Evolutionary conservation across 1,140 invertebrate genomes (phyloP), one percentile per base, ranked within the genome.

Genomic region (Steinernema khuongi): DNA sequence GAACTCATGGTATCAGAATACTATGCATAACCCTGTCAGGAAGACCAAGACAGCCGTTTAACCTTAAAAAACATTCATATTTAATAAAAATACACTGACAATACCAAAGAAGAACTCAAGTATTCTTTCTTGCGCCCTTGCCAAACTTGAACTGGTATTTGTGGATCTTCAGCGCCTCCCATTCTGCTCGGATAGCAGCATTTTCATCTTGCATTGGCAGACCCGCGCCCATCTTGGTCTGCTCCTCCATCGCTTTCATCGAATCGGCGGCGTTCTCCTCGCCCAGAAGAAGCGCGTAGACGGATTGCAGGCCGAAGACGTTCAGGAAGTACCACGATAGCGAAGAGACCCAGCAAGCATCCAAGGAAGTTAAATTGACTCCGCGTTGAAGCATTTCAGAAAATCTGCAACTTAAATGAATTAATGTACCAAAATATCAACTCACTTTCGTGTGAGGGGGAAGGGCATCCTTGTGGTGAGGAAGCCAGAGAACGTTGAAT

Each of bases 251-350:
- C n/a, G 94, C 90, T 75, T 83, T 84, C 26, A 73, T 72, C 30
- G 77, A 70, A 67, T 83, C 83, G 26, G 83, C 81, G 17, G 74
- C 93, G 90, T 99, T 99, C 86, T 98, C 97, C 88, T 97, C 95
- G 66, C 97, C 97, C 19, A 99, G 88, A 18, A 99, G 96, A 26
- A 99, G 88, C 0, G 94, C 92, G 86, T 99, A 99, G 85, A 99
- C 97, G 74, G 94, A 97, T 67, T 97, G 89, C 26, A 99, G 88
- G 67, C 97, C 97, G 89, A 99, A 99, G 0, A 99, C 94, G 87
- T 99, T 99, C 0, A 99, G 89, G 86, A 99, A 99, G 88, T 99
- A 99, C 97, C 97, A 99, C 0, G 96, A 99, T 1, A 95, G 96
- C 0, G 95, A 98, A 0, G 96, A 98, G 0, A 99, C 97, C 97